Conservation (phyloP, 2,797 vertebrate genomes). For the Macrochelys suwanniensis region DNA sequence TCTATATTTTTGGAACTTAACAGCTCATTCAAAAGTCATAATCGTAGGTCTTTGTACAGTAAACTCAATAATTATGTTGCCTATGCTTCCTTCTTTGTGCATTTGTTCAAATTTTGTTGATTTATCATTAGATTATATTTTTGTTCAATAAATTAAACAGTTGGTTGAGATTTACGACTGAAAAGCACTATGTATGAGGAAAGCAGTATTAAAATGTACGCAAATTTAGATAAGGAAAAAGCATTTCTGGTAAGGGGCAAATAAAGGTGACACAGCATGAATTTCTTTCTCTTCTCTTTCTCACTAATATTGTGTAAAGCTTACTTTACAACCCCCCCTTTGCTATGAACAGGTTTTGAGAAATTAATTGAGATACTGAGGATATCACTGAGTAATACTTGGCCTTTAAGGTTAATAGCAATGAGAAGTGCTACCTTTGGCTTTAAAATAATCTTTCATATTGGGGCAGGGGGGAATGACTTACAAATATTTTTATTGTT, state of each 20-base stretch:
- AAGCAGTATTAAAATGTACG: background rate
- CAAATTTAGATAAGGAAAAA: background rate
- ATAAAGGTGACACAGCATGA: background rate
- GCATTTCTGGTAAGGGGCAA: background rate
- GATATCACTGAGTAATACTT: background rate
- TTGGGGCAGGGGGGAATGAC: background rate
- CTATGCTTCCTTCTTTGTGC: background rate
- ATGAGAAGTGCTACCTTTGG: background rate
- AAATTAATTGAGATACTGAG: background rate
- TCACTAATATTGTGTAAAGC: background rate
- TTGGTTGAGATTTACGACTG: background rate
- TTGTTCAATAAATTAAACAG: background rate
- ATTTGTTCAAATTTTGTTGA: background rate
- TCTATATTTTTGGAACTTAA: background rate
- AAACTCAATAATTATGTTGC: background rate
- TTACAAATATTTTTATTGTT: background rate
- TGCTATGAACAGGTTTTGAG: background rate
- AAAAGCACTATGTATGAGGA: background rate
- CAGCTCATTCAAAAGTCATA: background rate
- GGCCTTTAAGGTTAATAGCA: background rate
- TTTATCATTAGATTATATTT: background rate
- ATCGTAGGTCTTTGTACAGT: background rate
- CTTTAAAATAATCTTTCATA: background rate
- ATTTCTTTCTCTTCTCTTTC: background rate
- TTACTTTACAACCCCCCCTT: background rate